Percentiles rank a stretch among this genome's conserved stretches.
Evolutionary conservation across 1,140 invertebrate species (phyloP).

Genomic region (Drosophila takahashii): DNA sequence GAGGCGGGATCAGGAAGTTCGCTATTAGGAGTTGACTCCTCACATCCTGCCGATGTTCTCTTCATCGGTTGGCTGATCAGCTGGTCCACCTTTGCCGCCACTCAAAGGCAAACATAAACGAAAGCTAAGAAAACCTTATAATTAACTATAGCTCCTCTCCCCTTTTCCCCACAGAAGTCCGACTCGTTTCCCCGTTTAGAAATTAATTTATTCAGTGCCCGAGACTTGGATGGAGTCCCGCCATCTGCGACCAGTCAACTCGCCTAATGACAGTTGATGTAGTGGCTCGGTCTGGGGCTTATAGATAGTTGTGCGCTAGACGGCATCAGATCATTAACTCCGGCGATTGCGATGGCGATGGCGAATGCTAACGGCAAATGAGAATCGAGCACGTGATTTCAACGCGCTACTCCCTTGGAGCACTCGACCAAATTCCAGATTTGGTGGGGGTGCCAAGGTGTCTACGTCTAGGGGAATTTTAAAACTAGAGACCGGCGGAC

Average conservation of each 20-base stretch:
- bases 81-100: slow-evolving; percentile 1
- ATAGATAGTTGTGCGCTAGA: slow-evolving; percentile 67
- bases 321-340: slow-evolving; percentile 80
- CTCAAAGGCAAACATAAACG: slow-evolving; percentile 29
- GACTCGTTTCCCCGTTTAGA: slow-evolving; percentile 57
- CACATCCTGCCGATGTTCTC: slow-evolving; percentile 7
- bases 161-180: not conserved
- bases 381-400: slow-evolving; percentile 70
- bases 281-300: slow-evolving; percentile 41
- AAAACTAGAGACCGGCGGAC: slow-evolving; percentile 23
- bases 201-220: slow-evolving; percentile 76
- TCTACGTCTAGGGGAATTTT: slow-evolving; percentile 6
- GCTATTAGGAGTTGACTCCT: not conserved
- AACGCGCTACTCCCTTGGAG: slow-evolving; percentile 28
- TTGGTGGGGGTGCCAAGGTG: not conserved
- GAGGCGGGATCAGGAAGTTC: not conserved
- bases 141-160: slow-evolving; percentile 58
- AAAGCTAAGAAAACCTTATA: slow-evolving; percentile 50
- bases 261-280: slow-evolving; percentile 77
- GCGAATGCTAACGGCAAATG: slow-evolving; percentile 75
- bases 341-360: slow-evolving; percentile 72
- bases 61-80: not conserved
- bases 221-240: slow-evolving; percentile 20
- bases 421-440: slow-evolving; percentile 49
- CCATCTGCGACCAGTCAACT: slow-evolving; percentile 58